These are phyloP conservation scores for Eclectus roratus DNA, from an alignment of 2,113 vertebrate species.

Conservation along the genomic window DNA sequence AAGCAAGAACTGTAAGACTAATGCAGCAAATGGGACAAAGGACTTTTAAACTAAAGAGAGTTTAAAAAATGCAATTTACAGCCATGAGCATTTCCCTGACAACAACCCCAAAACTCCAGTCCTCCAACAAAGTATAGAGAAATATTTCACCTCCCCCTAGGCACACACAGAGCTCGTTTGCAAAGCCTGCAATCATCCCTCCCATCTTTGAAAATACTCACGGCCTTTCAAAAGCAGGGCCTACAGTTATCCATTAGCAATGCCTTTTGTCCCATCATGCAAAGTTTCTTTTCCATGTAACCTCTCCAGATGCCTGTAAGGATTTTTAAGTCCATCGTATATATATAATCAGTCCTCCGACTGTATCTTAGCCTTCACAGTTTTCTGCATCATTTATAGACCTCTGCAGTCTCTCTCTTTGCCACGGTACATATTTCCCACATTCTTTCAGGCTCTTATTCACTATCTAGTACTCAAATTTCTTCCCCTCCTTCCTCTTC, in stretches of 20 bases:
- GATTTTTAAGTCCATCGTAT: neutral
- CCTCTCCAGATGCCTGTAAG: neutral
- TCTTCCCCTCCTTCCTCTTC: neutral
- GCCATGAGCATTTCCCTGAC: neutral
- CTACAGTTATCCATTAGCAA: slow-evolving; percentile 12
- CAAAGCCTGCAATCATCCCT: neutral
- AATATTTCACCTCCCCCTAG: neutral
- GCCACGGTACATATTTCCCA: neutral
- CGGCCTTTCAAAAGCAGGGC: neutral
- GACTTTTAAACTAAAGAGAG: slow-evolving; percentile 18
- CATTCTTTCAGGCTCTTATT: neutral
- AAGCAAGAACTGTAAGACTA: slow-evolving; percentile 39
- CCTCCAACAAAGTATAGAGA: neutral
- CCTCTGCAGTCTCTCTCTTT: neutral
- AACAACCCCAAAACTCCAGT: slow-evolving; percentile 19
- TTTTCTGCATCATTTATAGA: slow-evolving; percentile 42
- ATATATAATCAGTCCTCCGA: neutral
- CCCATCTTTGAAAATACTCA: neutral
- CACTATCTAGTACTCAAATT: neutral
- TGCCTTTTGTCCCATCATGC: neutral
- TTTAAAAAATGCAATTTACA: neutral
- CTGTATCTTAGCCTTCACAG: neutral
- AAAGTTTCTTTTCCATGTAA: neutral
- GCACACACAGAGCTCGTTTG: neutral
- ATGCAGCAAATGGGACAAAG: slow-evolving; percentile 47